phyloP scores from a whole-genome alignment of 2,888 invertebrate genomes.

The Stenchaetothrips biformis region DNA sequence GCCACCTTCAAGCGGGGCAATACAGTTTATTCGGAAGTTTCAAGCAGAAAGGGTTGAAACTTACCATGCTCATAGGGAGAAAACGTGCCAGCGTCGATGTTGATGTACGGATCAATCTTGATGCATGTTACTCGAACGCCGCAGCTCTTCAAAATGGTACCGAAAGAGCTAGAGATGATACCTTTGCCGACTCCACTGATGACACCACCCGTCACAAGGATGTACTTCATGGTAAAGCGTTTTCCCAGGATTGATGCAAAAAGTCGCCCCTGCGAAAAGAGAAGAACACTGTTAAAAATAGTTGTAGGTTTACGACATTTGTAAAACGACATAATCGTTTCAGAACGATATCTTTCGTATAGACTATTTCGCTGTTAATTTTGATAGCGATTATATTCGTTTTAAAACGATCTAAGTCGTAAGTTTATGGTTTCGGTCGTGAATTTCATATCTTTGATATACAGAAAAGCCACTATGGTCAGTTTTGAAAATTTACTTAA shows the following conservation, averaged over 20 bases:
- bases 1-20: too few relatives aligned
- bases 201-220: slow-evolving; percentile 97
- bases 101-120: slow-evolving; percentile 99
- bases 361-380: too few relatives aligned
- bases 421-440: too few relatives aligned
- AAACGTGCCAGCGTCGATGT: slow-evolving; percentile 98
- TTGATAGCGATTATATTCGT: too few relatives aligned
- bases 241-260: neutral
- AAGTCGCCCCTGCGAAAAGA: neutral
- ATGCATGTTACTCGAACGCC: slow-evolving; percentile 96
- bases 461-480: too few relatives aligned
- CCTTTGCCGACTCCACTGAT: slow-evolving; percentile 98
- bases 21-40: neutral
- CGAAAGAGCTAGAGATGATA: slow-evolving; percentile 91
- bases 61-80: slow-evolving; percentile 98
- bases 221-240: slow-evolving; percentile 78
- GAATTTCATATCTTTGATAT: too few relatives aligned
- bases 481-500: too few relatives aligned
- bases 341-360: too few relatives aligned
- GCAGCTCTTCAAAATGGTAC: slow-evolving; percentile 90
- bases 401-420: too few relatives aligned
- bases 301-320: too few relatives aligned
- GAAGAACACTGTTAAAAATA: too few relatives aligned
- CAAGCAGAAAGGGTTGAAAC: slow-evolving; percentile 38
- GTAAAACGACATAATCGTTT: too few relatives aligned